Evolutionary conservation across 2,888 invertebrate species (phyloP), one percentile per base, ranked within the genome.

Genomic region (Dromius quadrimaculatus): DNA sequence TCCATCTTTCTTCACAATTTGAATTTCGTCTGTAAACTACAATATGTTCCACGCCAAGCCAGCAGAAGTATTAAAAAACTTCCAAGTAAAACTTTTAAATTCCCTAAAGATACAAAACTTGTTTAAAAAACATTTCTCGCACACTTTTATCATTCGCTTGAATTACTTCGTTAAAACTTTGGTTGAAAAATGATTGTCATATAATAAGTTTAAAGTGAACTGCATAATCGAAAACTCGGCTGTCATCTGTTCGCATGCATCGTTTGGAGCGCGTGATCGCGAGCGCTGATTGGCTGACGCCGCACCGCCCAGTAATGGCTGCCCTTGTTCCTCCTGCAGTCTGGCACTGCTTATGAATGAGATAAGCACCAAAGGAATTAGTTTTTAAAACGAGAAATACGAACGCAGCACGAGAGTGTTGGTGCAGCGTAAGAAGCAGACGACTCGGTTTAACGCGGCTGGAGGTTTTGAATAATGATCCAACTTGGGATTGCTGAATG

Each of bases 251-350:
- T 32, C 32, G 32, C 9, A 32, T 32, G 23, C 50, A 50, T 15
- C 57, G 28, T 57, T 17, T 17, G 15, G 57, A 13, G 34, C 36
- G 22, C 50, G 50, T 47, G 32, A 76, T 76, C 75, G 74, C 72
- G 71, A 62, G 73, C 73, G 72, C 74, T 76, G 76, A 78, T 78
- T 78, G 78, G 78, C 76, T 72, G 72, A 43, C 38, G 72, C 74
- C 74, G 76, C 76, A 76, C 76, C 78, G 78, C 78, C 77, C 77
- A 76, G 75, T 78, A 78, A 78, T 78, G 78, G 78, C 78, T 77
- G 78, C 77, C 75, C 71, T 73, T 72, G 72, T 69, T 72, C 68
- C 38, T 41, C 38, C 72, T 72, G 71, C 71, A 71, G 71, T 64
- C 50, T 23, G 64, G 68, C 64, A 23, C 22, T 22, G 62, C 41